A percentile compares a stretch with the other conserved stretches of the same genome.
phyloP scores from a whole-genome alignment of 2,797 vertebrate species.

The Oreochromis grahami region DNA sequence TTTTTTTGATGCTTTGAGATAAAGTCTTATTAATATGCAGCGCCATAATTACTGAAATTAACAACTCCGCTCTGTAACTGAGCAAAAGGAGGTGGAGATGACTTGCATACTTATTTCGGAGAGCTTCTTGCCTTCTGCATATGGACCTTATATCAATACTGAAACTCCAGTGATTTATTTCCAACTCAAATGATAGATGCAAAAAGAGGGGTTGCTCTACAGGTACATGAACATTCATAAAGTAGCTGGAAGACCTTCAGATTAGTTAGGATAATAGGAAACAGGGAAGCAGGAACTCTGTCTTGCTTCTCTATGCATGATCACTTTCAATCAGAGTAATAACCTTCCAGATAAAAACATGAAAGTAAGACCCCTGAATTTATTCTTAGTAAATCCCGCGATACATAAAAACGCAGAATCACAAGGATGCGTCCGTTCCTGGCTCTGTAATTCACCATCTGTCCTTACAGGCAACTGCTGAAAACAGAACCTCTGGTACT shows the following conservation, averaged over 20 bases:
- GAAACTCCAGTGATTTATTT: neutral
- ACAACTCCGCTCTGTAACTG: neutral
- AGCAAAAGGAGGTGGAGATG: conserved; percentile 67
- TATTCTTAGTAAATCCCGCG: conserved; percentile 9
- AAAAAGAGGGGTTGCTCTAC: neutral
- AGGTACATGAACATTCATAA: neutral
- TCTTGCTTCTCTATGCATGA: conserved; percentile 42
- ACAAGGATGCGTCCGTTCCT: conserved; percentile 6
- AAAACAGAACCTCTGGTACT: neutral
- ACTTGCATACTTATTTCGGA: conserved; percentile 88
- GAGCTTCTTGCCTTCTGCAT: conserved; percentile 88
- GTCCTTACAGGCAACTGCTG: neutral
- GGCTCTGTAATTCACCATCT: conserved; percentile 25
- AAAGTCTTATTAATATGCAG: conserved; percentile 32
- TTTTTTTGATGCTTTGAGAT: neutral
- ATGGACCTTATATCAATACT: conserved; percentile 27
- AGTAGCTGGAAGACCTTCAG: neutral
- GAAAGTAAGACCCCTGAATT: conserved; percentile 33
- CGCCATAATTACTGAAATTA: conserved; percentile 73
- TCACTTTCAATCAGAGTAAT: conserved; percentile 59
- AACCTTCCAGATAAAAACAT: conserved; percentile 31
- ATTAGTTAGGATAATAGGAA: conserved; percentile 1
- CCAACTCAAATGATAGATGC: neutral
- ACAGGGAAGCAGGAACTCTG: conserved; percentile 27
- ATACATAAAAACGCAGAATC: conserved; percentile 53